phyloP scores from a whole-genome alignment of 2,888 invertebrate genomes.

The Hydropsyche betteni region DNA sequence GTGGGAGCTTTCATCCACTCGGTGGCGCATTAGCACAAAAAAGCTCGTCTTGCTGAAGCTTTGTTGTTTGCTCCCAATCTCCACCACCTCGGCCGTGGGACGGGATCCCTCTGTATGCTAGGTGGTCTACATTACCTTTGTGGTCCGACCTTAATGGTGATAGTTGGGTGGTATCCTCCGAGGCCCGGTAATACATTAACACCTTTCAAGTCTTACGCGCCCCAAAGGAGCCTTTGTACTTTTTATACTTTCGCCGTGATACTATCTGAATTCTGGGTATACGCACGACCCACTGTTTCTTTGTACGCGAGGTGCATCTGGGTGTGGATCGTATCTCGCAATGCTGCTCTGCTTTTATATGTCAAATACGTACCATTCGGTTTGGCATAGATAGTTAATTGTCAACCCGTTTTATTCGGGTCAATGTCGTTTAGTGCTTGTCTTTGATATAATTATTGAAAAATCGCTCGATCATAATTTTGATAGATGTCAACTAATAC shows the following conservation, averaged over 20 bases:
- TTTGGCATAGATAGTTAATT: too few species aligned
- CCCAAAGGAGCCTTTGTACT: conserved; percentile 60
- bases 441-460: too few species aligned
- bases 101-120: conserved; percentile 9
- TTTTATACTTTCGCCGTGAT: conserved; percentile 53
- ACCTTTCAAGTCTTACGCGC: conserved; percentile 55
- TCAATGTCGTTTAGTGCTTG: too few species aligned
- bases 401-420: too few species aligned
- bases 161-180: conserved; percentile 43
- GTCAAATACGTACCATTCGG: too few species aligned
- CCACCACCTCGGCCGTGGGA: not conserved
- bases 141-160: conserved; percentile 46
- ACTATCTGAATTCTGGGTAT: conserved; percentile 56
- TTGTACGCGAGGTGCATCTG: conserved; percentile 49
- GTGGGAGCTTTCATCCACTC: conserved; percentile 49
- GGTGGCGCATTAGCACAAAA: conserved; percentile 48
- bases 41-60: conserved; percentile 40
- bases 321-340: not conserved
- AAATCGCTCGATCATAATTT: too few species aligned
- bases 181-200: conserved; percentile 58
- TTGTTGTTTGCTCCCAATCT: conserved; percentile 36
- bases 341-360: conserved; percentile 9
- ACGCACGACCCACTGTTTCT: conserved; percentile 43
- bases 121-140: conserved; percentile 47
- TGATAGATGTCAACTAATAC: too few species aligned